Conservation (phyloP, 2,888 invertebrate genomes). For the Pollenia angustigena region DNA sequence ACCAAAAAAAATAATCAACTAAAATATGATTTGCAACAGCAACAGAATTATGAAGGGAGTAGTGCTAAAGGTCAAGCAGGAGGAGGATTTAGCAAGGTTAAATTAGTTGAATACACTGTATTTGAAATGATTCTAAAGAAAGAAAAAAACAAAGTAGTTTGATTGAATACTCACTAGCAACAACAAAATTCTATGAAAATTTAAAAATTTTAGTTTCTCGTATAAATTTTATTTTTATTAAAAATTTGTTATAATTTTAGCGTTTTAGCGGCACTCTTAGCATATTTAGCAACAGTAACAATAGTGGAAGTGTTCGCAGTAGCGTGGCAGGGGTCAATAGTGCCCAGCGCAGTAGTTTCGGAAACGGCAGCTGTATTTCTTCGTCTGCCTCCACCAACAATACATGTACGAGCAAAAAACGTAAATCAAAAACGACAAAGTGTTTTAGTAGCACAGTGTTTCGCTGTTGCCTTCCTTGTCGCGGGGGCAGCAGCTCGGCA, state of each 20-base stretch:
- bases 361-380: constrained; percentile 75
- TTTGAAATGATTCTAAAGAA: not conserved
- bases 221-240: not conserved
- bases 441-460: constrained; percentile 88
- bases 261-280: constrained; percentile 77
- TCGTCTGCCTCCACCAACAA: constrained; percentile 70
- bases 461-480: constrained; percentile 93
- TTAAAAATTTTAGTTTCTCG: not conserved
- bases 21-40: constrained; percentile 77
- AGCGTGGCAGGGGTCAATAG: constrained; percentile 69
- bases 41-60: constrained; percentile 60
- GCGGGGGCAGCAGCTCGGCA: constrained; percentile 91
- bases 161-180: not conserved
- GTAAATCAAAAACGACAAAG: constrained; percentile 83
- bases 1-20: constrained; percentile 80
- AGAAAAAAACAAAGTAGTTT: not conserved
- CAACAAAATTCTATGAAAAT: constrained; percentile 2
- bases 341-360: constrained; percentile 74
- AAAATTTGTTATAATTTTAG: constrained; percentile 70
- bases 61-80: constrained; percentile 66
- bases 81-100: constrained; percentile 73
- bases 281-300: constrained; percentile 72
- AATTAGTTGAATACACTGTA: not conserved
- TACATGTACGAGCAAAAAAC: constrained; percentile 75
- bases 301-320: constrained; percentile 77